These are phyloP conservation scores for Hippoglossus stenolepis DNA, from an alignment of 2,113 vertebrate species.

Conservation along the genomic window DNA sequence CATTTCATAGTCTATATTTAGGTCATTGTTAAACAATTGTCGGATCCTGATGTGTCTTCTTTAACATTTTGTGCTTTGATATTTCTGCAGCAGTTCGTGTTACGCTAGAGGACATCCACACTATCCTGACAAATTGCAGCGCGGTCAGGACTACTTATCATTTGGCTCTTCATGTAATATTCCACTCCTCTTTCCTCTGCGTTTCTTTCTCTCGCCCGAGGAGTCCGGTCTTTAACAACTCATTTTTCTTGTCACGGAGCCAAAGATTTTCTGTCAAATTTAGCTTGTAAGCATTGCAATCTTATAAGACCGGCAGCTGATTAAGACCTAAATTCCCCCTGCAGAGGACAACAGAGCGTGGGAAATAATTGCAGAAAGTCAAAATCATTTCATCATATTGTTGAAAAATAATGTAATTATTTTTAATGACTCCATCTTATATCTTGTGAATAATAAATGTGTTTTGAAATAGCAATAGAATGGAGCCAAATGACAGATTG, in stretches of 20 bases:
- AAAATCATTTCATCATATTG: slow-evolving; percentile 31
- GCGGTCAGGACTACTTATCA: slow-evolving; percentile 14
- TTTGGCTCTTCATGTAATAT: slow-evolving; percentile 23
- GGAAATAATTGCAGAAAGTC: slow-evolving; percentile 40
- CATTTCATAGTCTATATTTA: slow-evolving; percentile 51
- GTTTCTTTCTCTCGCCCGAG: slow-evolving; percentile 22
- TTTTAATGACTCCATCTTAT: background rate
- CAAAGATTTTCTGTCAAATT: slow-evolving; percentile 64
- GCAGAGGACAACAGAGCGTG: slow-evolving; percentile 10
- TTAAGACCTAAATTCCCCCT: slow-evolving; percentile 46
- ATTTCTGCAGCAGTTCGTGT: slow-evolving; percentile 1
- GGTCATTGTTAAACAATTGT: slow-evolving; percentile 36
- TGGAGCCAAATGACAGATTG: slow-evolving; percentile 25
- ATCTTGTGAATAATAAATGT: slow-evolving; percentile 1
- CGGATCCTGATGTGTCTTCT: background rate
- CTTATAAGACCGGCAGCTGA: slow-evolving; percentile 29
- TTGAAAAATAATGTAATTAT: slow-evolving; percentile 41
- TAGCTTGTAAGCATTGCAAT: slow-evolving; percentile 39
- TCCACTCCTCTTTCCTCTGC: slow-evolving; percentile 12
- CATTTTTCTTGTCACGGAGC: slow-evolving; percentile 41
- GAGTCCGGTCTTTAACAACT: slow-evolving; percentile 19
- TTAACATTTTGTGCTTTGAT: slow-evolving; percentile 1
- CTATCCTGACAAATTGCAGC: slow-evolving; percentile 16
- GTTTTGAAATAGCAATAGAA: slow-evolving; percentile 44
- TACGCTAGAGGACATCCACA: background rate